A percentile compares a stretch with the other conserved stretches of the same genome.
These are phyloP conservation scores for Sebastes vulpes DNA, from an alignment of 2,797 vertebrate species.

Conservation along the genomic window DNA sequence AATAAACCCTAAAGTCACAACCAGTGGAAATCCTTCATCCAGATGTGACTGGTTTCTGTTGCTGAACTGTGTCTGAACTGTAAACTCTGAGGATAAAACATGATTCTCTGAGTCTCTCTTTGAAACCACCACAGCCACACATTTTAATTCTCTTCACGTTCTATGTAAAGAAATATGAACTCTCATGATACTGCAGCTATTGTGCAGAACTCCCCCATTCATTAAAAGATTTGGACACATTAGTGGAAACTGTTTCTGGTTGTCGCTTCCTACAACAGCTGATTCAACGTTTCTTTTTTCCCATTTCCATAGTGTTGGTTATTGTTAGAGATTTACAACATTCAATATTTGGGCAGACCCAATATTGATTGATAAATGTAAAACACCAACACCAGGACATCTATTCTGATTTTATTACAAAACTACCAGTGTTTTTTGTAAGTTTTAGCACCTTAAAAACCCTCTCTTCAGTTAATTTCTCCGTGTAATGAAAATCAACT, in stretches of 20 bases:
- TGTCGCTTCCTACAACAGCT: background rate
- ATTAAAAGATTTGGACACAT: background rate
- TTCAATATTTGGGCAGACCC: too few relatives aligned
- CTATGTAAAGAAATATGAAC: background rate
- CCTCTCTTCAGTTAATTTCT: too few relatives aligned
- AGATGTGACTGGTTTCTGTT: background rate
- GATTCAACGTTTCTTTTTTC: too few relatives aligned
- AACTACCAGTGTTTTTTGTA: too few relatives aligned
- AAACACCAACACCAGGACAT: too few relatives aligned
- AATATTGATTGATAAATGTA: too few relatives aligned
- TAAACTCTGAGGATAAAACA: background rate
- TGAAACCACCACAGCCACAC: background rate
- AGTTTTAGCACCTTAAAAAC: too few relatives aligned
- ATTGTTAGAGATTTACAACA: too few relatives aligned
- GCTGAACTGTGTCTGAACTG: constrained; percentile 35
- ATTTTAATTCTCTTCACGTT: background rate
- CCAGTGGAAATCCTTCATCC: background rate
- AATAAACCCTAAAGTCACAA: constrained; percentile 2
- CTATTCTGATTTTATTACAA: too few relatives aligned
- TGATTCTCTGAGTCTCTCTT: background rate
- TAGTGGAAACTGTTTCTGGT: background rate
- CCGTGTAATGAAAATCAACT: too few relatives aligned
- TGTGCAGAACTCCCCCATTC: background rate
- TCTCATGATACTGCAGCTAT: background rate
- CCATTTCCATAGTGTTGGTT: too few relatives aligned